Base-by-base conservation (phyloP, 2,888 invertebrate genomes). In the Galerucella calmariensis region DNA sequence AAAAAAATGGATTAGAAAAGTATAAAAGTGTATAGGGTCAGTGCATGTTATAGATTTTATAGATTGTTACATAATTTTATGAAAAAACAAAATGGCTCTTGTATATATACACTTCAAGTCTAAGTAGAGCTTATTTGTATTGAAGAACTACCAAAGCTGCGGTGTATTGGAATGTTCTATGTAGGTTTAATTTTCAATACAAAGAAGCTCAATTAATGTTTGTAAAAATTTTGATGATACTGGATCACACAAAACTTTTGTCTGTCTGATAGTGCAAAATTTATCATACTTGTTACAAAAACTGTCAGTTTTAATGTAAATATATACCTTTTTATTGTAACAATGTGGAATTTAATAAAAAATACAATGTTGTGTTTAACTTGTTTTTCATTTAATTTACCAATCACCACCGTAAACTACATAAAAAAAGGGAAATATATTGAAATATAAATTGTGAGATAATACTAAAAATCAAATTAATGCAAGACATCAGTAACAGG, bases 41-140 rank as follows among this genome's bases (percentile, higher is more conserved):
- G 83, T 85, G 85, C 84, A 85, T 85, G 86, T 85, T 86, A 86
- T 86, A 86, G 85, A 87, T 86, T 87, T 86, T 87, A 87, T 87
- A 87, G 87, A 87, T 84, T 87, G 86, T 86, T 86, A 86, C 84
- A 82, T 83, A 82, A 85, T 84, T 83, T 83, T 84, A 83, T 79
- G 75, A 78, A 82, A 81, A 79, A 73, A 20, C n/a, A n/a, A 77
- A 80, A 80, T 83, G 83, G 81, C 78, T 82, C 81, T 81, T 82
- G 51, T 51, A 53, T 27, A 63, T 10, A 46, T 46, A 83, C 83
- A 81, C 80, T 68, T 80, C 79, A 83, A 82, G 81, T 80, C 75
- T 78, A 71, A 20, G 20, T 81, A 78, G 61, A 69, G 24, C 44
- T 56, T 44, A 61, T 14, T n/a, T 69, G 72, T 72, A 44, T 69